Conservation (phyloP, 2,888 invertebrate genomes). For the Hirtodrosophila confusa region DNA sequence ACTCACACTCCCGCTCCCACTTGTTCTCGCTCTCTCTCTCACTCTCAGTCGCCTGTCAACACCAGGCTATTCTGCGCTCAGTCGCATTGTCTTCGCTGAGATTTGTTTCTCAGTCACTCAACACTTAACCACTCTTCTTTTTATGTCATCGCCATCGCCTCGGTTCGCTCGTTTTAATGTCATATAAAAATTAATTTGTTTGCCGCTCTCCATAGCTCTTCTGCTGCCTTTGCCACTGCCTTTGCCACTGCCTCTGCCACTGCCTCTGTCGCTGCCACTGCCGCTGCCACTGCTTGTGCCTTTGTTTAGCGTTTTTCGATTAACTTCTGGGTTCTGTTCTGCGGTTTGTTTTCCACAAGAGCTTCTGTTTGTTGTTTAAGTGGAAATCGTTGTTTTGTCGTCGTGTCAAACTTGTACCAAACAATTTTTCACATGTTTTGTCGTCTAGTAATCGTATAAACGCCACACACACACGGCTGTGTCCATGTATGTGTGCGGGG, state of each 20-base stretch:
- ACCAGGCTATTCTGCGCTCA: slow-evolving; percentile 59
- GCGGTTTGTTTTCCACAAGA: slow-evolving; percentile 56
- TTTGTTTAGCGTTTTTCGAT: slow-evolving; percentile 77
- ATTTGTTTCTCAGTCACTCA: slow-evolving; percentile 77
- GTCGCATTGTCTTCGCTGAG: slow-evolving; percentile 75
- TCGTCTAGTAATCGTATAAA: slow-evolving; percentile 35
- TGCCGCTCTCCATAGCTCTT: slow-evolving; percentile 57
- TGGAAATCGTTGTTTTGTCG: slow-evolving; percentile 80
- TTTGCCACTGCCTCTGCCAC: slow-evolving; percentile 25
- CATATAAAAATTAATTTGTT: slow-evolving; percentile 82
- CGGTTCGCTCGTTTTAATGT: slow-evolving; percentile 78
- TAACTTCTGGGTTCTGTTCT: slow-evolving; percentile 75
- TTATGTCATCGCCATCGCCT: slow-evolving; percentile 59
- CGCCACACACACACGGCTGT: slow-evolving; percentile 1
- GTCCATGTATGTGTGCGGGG: slow-evolving; percentile 10
- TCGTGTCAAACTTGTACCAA: slow-evolving; percentile 69
- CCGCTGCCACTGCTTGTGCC: slow-evolving; percentile 26
- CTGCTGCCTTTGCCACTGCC: slow-evolving; percentile 1
- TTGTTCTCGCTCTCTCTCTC: slow-evolving; percentile 12
- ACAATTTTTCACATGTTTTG: slow-evolving; percentile 60
- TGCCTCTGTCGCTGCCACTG: slow-evolving; percentile 3
- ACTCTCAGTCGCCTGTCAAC: slow-evolving; percentile 61
- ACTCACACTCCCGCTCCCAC: slow-evolving; percentile 26
- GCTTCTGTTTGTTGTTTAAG: slow-evolving; percentile 75
- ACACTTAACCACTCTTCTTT: slow-evolving; percentile 69